phyloP scores from a whole-genome alignment of 1,140 invertebrate genomes.

The Pemphigus obesinymphae region DNA sequence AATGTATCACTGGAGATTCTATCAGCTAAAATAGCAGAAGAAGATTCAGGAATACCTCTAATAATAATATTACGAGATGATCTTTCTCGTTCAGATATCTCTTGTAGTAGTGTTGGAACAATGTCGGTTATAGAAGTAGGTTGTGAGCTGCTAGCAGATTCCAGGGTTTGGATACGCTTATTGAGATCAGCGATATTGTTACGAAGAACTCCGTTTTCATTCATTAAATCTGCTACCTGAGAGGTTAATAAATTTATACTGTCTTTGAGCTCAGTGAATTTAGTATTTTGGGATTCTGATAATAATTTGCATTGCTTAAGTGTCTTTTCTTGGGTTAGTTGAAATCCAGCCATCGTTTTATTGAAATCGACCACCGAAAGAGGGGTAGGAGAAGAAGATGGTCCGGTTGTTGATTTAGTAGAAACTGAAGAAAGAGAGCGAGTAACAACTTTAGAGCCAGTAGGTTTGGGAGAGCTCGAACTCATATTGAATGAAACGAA shows the following conservation, averaged over 20 bases:
- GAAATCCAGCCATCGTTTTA: background rate
- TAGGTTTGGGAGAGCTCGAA: background rate
- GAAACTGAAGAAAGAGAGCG: background rate
- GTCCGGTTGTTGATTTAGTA: no score
- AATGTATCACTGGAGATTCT: background rate
- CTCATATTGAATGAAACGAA: background rate
- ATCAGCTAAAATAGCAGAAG: background rate
- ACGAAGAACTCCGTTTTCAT: background rate
- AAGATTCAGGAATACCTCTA: background rate
- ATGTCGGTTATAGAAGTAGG: background rate
- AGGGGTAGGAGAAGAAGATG: no score
- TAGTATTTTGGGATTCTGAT: background rate
- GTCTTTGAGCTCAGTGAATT: no score
- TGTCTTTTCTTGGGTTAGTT: background rate
- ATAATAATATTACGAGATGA: background rate
- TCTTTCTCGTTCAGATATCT: background rate
- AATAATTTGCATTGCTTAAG: background rate
- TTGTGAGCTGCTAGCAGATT: background rate
- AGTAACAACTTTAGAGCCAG: background rate
- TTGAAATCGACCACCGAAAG: background rate
- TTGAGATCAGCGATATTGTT: background rate
- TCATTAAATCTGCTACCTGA: background rate
- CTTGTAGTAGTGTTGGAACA: background rate
- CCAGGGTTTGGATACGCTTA: background rate
- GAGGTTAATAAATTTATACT: background rate